These are phyloP conservation scores for Nettapus auritus DNA, from an alignment of 2,113 vertebrate genomes.

Conservation along the genomic window DNA sequence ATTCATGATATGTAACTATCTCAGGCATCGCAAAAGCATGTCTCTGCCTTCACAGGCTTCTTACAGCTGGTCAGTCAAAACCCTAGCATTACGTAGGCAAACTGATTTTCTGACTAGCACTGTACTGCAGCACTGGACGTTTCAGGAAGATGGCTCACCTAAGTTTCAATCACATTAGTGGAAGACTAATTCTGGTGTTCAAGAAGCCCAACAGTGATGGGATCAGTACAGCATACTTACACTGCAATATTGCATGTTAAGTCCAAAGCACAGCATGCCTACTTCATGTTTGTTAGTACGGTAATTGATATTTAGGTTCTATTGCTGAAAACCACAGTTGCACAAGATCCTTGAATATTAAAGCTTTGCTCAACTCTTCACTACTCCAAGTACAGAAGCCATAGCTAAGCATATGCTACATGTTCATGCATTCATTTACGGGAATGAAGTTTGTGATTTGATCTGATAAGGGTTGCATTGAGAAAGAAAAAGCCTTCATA, in stretches of 20 bases:
- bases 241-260: accelerated
- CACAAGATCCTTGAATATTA: background rate
- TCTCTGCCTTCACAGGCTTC: background rate
- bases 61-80: background rate
- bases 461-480: background rate
- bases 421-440: background rate
- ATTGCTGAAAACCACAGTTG: background rate
- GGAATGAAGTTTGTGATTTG: background rate
- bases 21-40: background rate
- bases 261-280: background rate
- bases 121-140: background rate
- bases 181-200: background rate
- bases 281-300: background rate
- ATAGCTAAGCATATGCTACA: background rate
- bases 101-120: background rate
- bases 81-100: background rate
- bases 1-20: background rate
- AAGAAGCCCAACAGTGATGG: background rate
- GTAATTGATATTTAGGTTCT: background rate
- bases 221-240: background rate
- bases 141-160: background rate
- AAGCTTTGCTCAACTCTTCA: background rate
- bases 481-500: background rate
- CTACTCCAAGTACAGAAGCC: background rate
- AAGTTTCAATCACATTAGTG: background rate